A percentile compares a stretch with the other conserved stretches of the same genome.
Conservation (phyloP, 2,113 vertebrate species). For the Nibea albiflora region DNA sequence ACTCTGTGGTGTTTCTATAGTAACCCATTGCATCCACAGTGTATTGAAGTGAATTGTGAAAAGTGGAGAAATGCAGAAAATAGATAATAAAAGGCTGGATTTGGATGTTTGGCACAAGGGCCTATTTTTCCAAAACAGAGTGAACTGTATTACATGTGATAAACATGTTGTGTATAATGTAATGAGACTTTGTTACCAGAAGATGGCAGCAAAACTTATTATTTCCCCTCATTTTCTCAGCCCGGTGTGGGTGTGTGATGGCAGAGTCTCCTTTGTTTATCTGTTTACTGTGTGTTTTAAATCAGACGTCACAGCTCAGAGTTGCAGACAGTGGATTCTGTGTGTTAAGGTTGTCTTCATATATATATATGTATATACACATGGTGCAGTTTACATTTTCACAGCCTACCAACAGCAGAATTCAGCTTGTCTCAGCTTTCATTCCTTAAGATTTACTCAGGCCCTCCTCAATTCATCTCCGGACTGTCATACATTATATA, state of each 20-base stretch:
- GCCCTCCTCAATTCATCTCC: not conserved
- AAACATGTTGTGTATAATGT: not conserved
- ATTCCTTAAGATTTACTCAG: not conserved
- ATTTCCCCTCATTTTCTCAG: not conserved
- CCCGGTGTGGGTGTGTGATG: conserved; percentile 12
- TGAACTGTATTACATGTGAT: not conserved
- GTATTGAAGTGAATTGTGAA: not conserved
- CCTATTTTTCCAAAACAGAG: conserved; percentile 2
- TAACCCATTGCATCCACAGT: conserved; percentile 1
- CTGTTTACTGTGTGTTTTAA: not conserved
- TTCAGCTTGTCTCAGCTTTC: not conserved
- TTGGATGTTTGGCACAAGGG: not conserved
- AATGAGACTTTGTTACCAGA: conserved; percentile 43
- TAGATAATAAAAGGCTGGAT: conserved; percentile 1
- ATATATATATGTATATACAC: not conserved
- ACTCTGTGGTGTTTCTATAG: conserved; percentile 17
- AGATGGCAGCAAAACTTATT: conserved; percentile 72
- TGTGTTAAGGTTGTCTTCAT: not conserved
- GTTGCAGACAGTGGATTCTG: not conserved
- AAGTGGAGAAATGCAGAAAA: not conserved
- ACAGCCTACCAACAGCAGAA: not conserved
- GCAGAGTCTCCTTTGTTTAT: not conserved
- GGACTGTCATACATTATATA: not conserved
- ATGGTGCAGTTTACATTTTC: not conserved
- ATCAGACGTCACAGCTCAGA: not conserved